A percentile compares a stretch with the other conserved stretches of the same genome.
phyloP scores from a whole-genome alignment of 2,888 invertebrate species.

The Scaptomyza reducta region DNA sequence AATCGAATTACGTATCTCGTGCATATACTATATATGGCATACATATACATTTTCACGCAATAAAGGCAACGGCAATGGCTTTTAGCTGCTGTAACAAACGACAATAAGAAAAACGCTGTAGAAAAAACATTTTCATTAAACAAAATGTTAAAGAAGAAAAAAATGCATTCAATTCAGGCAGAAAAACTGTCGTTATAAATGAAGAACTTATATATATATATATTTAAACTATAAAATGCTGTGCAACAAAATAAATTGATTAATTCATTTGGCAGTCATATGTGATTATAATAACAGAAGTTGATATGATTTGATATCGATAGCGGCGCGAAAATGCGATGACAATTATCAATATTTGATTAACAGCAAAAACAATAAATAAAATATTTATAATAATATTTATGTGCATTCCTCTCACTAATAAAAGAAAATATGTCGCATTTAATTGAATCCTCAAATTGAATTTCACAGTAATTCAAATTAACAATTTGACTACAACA shows the following conservation, averaged over 20 bases:
- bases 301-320: slow-evolving; percentile 21
- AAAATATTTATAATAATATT: slow-evolving; percentile 4
- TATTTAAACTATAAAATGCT: slow-evolving; percentile 17
- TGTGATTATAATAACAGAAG: slow-evolving; percentile 26
- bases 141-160: slow-evolving; percentile 14
- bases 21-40: background rate
- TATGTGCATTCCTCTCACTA: background rate
- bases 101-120: slow-evolving; percentile 34
- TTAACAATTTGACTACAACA: slow-evolving; percentile 17
- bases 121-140: slow-evolving; percentile 52
- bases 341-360: slow-evolving; percentile 12
- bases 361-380: background rate
- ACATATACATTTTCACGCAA: slow-evolving; percentile 68
- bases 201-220: slow-evolving; percentile 2
- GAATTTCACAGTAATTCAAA: slow-evolving; percentile 24
- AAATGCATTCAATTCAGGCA: slow-evolving; percentile 7
- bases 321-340: background rate
- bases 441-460: slow-evolving; percentile 25
- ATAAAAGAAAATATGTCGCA: slow-evolving; percentile 2
- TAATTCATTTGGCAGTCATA: slow-evolving; percentile 24
- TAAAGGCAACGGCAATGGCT: slow-evolving; percentile 42
- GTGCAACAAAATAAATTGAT: slow-evolving; percentile 9
- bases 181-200: slow-evolving; percentile 23
- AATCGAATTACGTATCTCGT: slow-evolving; percentile 37
- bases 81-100: background rate